Conservation (phyloP, 2,113 vertebrate species). For the Panurus biarmicus region DNA sequence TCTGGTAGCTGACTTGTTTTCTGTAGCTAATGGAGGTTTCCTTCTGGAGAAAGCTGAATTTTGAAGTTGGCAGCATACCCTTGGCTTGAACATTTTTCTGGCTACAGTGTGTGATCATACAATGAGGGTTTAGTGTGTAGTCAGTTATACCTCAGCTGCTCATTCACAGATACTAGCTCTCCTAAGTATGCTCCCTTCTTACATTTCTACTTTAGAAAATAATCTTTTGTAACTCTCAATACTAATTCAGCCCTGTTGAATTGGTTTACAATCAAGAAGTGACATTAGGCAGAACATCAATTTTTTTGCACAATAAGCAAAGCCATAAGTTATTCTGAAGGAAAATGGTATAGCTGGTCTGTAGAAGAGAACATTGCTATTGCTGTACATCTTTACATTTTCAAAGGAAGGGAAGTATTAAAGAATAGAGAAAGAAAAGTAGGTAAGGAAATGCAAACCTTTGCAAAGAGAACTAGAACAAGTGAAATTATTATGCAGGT, state of each 20-base stretch:
- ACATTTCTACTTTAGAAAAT: not conserved
- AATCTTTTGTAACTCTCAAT: not conserved
- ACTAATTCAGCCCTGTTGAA: not conserved
- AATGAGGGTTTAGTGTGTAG: not conserved
- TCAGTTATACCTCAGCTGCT: not conserved
- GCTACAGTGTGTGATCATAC: not conserved
- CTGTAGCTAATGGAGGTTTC: not conserved
- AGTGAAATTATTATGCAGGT: not conserved
- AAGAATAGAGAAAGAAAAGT: not conserved
- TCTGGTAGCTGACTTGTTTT: not conserved
- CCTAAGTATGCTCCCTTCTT: not conserved
- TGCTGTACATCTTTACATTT: not conserved
- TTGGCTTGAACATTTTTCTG: not conserved
- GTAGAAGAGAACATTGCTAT: not conserved
- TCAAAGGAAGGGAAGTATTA: not conserved
- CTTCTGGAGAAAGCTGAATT: not conserved
- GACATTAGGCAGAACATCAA: not conserved
- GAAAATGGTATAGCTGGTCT: not conserved
- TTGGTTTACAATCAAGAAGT: not conserved
- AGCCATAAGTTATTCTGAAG: not conserved
- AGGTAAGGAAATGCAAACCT: not conserved
- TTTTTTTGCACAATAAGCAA: not conserved
- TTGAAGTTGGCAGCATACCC: not conserved
- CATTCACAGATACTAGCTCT: not conserved
- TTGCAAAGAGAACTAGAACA: not conserved